Evolutionary conservation across 2,888 invertebrate species (phyloP).

Genomic region (Vesta saturnalis): DNA sequence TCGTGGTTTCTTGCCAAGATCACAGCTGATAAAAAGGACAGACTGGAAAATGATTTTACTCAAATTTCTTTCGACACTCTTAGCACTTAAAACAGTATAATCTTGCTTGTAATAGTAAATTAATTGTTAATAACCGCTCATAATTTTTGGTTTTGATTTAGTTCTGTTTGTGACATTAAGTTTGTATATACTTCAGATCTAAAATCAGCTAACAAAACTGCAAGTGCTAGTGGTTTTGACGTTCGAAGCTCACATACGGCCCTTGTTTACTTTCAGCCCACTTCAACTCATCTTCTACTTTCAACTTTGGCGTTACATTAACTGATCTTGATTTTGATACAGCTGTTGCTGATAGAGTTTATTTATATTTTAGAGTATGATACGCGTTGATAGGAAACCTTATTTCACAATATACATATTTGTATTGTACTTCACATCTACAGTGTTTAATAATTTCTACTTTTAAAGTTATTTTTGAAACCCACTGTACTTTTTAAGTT

Average conservation of each 20-base stretch:
- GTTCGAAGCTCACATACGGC: constrained; percentile 21
- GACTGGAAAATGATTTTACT: constrained; percentile 12
- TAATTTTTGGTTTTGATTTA: neutral
- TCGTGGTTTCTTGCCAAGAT: constrained; percentile 53
- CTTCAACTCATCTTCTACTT: constrained; percentile 33
- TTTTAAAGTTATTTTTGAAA: too few species aligned
- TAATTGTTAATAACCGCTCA: too few species aligned
- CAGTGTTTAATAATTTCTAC: too few species aligned
- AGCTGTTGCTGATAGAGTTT: constrained; percentile 18
- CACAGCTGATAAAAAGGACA: constrained; percentile 41
- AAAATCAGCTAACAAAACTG: constrained; percentile 31
- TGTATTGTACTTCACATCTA: too few species aligned
- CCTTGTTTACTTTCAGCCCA: constrained; percentile 30
- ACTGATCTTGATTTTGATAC: constrained; percentile 27
- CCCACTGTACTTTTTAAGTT: too few species aligned
- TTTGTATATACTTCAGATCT: constrained; percentile 20
- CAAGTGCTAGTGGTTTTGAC: constrained; percentile 36
- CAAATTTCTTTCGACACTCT: constrained; percentile 4
- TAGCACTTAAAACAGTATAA: too few species aligned
- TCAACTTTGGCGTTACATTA: constrained; percentile 32
- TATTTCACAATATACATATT: too few species aligned
- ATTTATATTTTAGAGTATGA: neutral
- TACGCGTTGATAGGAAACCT: too few species aligned
- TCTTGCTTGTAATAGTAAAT: too few species aligned
- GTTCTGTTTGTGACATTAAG: constrained; percentile 25